Conservation (phyloP, 2,888 invertebrate species). For the Carabus problematicus region DNA sequence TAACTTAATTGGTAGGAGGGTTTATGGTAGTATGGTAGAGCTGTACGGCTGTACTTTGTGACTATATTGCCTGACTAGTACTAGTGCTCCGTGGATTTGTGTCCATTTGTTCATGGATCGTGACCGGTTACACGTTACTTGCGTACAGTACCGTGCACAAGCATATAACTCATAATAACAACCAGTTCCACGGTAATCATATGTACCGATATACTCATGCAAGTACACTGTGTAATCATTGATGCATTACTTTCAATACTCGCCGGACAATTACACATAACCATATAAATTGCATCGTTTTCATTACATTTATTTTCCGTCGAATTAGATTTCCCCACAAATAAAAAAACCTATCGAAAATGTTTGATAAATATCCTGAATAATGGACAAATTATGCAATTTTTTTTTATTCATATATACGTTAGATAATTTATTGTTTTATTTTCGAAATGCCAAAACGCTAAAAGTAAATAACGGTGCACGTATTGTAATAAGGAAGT, state of each 20-base stretch:
- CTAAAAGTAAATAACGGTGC: conserved; percentile 25
- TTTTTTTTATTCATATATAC: conserved; percentile 9
- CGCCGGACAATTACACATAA: neutral
- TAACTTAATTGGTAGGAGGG: conserved; percentile 57
- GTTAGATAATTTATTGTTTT: conserved; percentile 22
- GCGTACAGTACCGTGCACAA: neutral
- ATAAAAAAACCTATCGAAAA: too few relatives aligned
- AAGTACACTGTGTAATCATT: neutral
- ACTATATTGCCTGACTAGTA: too few relatives aligned
- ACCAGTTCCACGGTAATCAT: too few relatives aligned
- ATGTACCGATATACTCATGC: too few relatives aligned
- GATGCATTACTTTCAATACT: neutral
- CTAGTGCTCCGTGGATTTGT: conserved; percentile 45
- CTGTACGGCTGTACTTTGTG: neutral
- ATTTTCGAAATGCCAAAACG: conserved; percentile 5
- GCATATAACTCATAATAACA: too few relatives aligned
- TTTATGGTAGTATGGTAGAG: conserved; percentile 28
- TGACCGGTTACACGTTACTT: conserved; percentile 18
- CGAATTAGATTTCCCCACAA: too few relatives aligned
- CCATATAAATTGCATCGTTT: neutral
- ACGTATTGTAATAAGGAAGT: conserved; percentile 26
- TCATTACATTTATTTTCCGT: too few relatives aligned
- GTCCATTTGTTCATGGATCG: conserved; percentile 44
- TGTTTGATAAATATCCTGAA: too few relatives aligned
- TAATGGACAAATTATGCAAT: too few relatives aligned